Conservation (phyloP, 1,140 invertebrate species). For the Luehdorfia chinensis region DNA sequence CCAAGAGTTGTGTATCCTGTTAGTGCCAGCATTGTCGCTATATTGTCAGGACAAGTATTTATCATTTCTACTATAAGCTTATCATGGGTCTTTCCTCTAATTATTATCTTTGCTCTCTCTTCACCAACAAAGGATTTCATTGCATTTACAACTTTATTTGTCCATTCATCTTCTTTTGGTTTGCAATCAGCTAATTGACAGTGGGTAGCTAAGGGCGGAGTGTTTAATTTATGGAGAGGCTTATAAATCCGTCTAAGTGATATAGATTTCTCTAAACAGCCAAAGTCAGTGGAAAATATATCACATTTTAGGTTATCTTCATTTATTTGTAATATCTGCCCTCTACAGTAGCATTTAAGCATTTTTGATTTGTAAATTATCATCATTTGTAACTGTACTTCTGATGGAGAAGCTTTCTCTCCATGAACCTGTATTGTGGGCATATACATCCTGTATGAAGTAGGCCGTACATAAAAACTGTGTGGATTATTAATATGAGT, state of each 20-base stretch:
- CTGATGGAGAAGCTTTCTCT: not conserved
- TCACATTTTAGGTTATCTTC: conserved; percentile 10
- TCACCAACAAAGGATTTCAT: conserved; percentile 26
- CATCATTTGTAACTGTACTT: conserved; percentile 12
- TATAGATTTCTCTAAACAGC: conserved; percentile 20
- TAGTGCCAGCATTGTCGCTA: conserved; percentile 23
- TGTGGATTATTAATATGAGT: conserved; percentile 32
- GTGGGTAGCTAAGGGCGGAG: conserved; percentile 24
- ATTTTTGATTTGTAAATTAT: conserved; percentile 25
- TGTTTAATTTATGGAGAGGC: not conserved
- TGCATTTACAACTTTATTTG: conserved; percentile 14
- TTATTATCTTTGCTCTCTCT: conserved; percentile 22
- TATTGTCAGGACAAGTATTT: conserved; percentile 21
- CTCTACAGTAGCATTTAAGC: conserved; percentile 19
- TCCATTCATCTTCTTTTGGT: conserved; percentile 18
- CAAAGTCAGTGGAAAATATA: conserved; percentile 27
- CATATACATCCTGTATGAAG: conserved; percentile 17
- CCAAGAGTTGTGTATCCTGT: conserved; percentile 15
- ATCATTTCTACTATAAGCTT: conserved; percentile 19
- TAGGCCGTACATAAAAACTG: conserved; percentile 29
- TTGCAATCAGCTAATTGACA: conserved; percentile 26
- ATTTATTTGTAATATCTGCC: conserved; percentile 17
- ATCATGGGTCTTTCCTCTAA: conserved; percentile 10
- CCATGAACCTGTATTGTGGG: conserved; percentile 2
- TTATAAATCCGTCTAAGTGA: conserved; percentile 14